phyloP scores from a whole-genome alignment of 2,113 vertebrate genomes.

The Odontesthes bonariensis region DNA sequence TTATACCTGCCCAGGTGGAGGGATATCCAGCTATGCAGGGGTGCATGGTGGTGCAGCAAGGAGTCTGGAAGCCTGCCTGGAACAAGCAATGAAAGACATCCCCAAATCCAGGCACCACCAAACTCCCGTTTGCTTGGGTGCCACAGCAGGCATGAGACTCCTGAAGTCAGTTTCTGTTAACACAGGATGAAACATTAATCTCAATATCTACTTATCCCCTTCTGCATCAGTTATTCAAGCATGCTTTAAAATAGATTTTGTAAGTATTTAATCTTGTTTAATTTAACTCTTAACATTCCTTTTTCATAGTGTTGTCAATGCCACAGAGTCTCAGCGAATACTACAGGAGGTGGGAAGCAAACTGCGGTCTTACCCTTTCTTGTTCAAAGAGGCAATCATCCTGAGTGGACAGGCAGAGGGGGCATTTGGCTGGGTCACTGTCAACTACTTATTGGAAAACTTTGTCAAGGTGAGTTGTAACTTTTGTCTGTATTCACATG shows the following conservation, averaged over 20 bases:
- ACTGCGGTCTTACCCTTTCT: conserved; percentile 83
- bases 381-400: conserved; percentile 83
- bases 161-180: conserved; percentile 80
- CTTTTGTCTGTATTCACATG: neutral
- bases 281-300: neutral
- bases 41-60: conserved; percentile 59
- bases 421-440: conserved; percentile 88
- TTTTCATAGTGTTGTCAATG: conserved; percentile 73
- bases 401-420: conserved; percentile 88
- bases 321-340: conserved; percentile 66
- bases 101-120: conserved; percentile 78
- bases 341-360: conserved; percentile 80
- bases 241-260: neutral
- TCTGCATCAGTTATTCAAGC: neutral
- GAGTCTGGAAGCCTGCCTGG: conserved; percentile 80
- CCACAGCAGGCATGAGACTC: conserved; percentile 90
- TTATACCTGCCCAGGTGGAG: conserved; percentile 55
- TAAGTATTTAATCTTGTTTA: neutral
- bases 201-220: too few species aligned
- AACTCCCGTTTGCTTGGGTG: conserved; percentile 83
- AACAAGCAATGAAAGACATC: conserved; percentile 75
- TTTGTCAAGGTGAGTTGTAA: conserved; percentile 83
- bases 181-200: too few species aligned
- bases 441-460: conserved; percentile 88
- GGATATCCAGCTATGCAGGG: conserved; percentile 78